Evolutionary conservation across 2,797 vertebrate species (phyloP), one percentile per base, ranked within the genome.

Genomic region (Jordanella pulchra): DNA sequence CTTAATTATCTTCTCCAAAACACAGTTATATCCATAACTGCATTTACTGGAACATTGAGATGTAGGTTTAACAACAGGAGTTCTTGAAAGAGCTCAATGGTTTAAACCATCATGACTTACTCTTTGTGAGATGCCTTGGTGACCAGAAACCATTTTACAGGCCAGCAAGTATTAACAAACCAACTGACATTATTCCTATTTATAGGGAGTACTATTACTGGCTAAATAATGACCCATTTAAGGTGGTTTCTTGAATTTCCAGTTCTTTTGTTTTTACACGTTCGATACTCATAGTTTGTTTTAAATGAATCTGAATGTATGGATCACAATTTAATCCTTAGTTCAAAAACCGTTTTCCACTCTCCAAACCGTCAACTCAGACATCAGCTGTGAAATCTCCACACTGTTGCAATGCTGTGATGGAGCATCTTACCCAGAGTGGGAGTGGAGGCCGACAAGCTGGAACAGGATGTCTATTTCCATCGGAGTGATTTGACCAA

Each of bases 391-490:
- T 6, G 5, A 53, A 53, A n/a, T 25, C 23, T 53, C 39, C 6
- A 44, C 60, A 48, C 17, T 48, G 27, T 66, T 66, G 18, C 65
- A 66, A 3, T 4, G 45, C 47, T 50, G 35, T 10, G 4, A 75
- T 76, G 0, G 14, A 61, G 75, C 75, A 27, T 90, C 83, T 96
- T 96, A 98, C 97, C 97, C 97, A 27, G 97, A 96, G 84, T 95
- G 96, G 80, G 94, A 95, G 90, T 97, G 96, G 75, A 98, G 94
- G 70, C 96, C 95, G 45, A 93, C 90, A 7, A 98, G 95, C 76
- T 97, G 97, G 89, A 96, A 98, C 14, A 98, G 93, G 87, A 98
- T 98, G 93, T 97, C 96, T 68, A 97, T 95, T 93, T 98, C 97
- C 93, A 98, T 87, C 0, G 97, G 97, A 71, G 96, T 98, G 81